phyloP scores from a whole-genome alignment of 1,140 invertebrate genomes.

The Neomicropteryx cornuta region DNA sequence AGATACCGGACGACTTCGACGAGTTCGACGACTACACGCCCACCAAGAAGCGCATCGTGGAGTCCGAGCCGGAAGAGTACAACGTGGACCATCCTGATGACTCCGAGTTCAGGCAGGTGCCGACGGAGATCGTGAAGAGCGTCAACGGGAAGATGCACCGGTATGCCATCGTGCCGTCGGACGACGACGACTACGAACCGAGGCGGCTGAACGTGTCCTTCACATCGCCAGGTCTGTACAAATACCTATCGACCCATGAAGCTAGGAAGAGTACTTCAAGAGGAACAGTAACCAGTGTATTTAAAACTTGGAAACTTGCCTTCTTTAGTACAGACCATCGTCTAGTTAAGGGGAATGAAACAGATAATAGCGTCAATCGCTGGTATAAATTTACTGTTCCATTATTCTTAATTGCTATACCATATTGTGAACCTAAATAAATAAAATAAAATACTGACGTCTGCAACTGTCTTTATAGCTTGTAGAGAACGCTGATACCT shows the following conservation, averaged over 20 bases:
- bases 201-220: constrained; percentile 30
- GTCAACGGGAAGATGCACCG: constrained; percentile 45
- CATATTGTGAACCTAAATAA: no score
- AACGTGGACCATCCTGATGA: constrained; percentile 46
- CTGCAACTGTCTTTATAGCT: no score
- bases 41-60: constrained; percentile 40
- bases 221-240: constrained; percentile 16
- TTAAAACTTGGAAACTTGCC: not conserved
- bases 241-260: not conserved
- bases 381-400: no score
- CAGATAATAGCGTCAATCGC: no score
- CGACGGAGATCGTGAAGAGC: constrained; percentile 46
- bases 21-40: constrained; percentile 44
- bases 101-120: constrained; percentile 42
- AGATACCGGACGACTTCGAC: constrained; percentile 40
- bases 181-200: constrained; percentile 34
- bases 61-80: constrained; percentile 43
- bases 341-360: not conserved
- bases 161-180: constrained; percentile 48
- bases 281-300: not conserved
- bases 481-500: no score
- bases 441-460: no score
- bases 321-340: no score
- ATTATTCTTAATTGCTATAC: no score
- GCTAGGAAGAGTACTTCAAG: not conserved